phyloP scores from a whole-genome alignment of 2,888 invertebrate species.

The Villa cingulata region DNA sequence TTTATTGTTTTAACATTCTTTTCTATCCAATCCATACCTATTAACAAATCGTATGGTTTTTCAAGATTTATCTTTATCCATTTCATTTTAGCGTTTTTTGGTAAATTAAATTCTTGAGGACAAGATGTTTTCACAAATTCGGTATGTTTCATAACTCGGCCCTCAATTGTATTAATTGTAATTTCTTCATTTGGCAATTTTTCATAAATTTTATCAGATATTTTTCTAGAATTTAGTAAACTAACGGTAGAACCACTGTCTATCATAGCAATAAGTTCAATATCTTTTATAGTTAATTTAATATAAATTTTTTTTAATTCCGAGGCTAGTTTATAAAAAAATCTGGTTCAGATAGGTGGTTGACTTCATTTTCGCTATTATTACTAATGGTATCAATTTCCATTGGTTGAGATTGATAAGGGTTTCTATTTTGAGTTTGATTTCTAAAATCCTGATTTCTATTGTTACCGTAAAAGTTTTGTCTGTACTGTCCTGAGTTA shows the following conservation, averaged over 20 bases:
- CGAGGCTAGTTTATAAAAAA: conserved; percentile 4
- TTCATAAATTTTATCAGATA: not conserved
- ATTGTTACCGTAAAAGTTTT: no score
- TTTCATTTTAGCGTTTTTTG: not conserved
- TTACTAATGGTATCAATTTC: not conserved
- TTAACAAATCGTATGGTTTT: conserved; percentile 7
- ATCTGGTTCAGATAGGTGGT: no score
- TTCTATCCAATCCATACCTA: conserved; percentile 9
- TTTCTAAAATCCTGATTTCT: no score
- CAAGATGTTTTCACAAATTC: conserved; percentile 8
- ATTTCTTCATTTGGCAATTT: not conserved
- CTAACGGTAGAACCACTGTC: conserved; percentile 1
- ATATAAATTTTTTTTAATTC: not conserved
- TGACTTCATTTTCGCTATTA: no score
- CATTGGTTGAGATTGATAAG: no score
- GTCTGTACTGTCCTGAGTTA: no score
- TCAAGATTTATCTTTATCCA: conserved; percentile 4
- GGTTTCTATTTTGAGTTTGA: no score
- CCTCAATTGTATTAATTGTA: conserved; percentile 7
- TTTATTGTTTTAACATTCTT: conserved; percentile 9
- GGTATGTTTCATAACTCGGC: conserved; percentile 1
- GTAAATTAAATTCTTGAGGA: conserved; percentile 7
- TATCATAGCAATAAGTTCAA: conserved; percentile 5
- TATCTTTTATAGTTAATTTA: not conserved
- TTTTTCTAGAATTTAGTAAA: conserved; percentile 2